These are phyloP conservation scores for Meliscaeva auricollis DNA, from an alignment of 2,888 invertebrate species.

Conservation along the genomic window DNA sequence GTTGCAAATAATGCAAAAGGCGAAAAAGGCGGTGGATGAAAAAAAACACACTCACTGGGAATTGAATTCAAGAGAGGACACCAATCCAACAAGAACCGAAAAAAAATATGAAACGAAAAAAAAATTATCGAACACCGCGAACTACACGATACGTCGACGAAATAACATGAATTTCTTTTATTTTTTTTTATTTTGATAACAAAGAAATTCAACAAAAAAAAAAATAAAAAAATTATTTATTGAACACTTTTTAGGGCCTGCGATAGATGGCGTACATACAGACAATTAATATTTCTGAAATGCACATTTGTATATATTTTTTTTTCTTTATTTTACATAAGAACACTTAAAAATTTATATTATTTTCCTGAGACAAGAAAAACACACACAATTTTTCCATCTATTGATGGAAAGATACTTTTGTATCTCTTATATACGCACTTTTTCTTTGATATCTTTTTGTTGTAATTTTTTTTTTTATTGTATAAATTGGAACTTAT, in stretches of 20 bases:
- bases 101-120: slow-evolving; percentile 41
- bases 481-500: slow-evolving; percentile 11
- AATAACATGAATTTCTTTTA: slow-evolving; percentile 22
- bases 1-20: slow-evolving; percentile 46
- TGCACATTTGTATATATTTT: slow-evolving; percentile 7
- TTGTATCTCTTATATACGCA: slow-evolving; percentile 7
- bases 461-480: slow-evolving; percentile 2
- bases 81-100: slow-evolving; percentile 32
- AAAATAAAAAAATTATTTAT: slow-evolving; percentile 9
- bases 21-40: slow-evolving; percentile 71
- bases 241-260: slow-evolving; percentile 28
- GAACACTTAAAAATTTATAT: slow-evolving; percentile 11
- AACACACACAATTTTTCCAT: slow-evolving; percentile 10
- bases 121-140: slow-evolving; percentile 46
- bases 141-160: slow-evolving; percentile 18
- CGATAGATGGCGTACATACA: background rate
- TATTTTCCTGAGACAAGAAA: slow-evolving; percentile 5
- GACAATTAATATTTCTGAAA: background rate
- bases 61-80: slow-evolving; percentile 54
- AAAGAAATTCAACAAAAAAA: slow-evolving; percentile 12
- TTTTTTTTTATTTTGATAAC: slow-evolving; percentile 31
- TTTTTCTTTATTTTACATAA: slow-evolving; percentile 16
- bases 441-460: background rate
- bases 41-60: slow-evolving; percentile 37
- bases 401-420: slow-evolving; percentile 1